These are phyloP conservation scores for Pantelozetes paolii DNA, from an alignment of 2,888 invertebrate genomes.

Conservation along the genomic window DNA sequence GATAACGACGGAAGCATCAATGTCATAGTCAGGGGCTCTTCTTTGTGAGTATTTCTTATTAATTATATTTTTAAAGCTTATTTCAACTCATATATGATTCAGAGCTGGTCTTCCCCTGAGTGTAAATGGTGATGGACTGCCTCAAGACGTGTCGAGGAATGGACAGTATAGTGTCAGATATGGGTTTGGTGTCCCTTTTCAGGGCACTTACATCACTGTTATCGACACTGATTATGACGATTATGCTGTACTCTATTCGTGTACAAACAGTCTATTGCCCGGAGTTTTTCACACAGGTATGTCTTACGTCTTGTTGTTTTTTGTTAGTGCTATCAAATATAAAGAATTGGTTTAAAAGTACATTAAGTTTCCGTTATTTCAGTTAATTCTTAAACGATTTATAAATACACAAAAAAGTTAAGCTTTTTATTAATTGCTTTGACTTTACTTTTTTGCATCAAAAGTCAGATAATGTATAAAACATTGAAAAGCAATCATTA, in stretches of 20 bases:
- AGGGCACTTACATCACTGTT: slow-evolving; percentile 42
- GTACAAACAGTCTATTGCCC: slow-evolving; percentile 44
- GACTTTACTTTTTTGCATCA: too few relatives aligned
- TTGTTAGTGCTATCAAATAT: too few relatives aligned
- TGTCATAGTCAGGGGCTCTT: slow-evolving; percentile 42
- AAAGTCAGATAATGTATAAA: too few relatives aligned
- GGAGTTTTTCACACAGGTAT: slow-evolving; percentile 45
- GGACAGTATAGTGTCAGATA: slow-evolving; percentile 44
- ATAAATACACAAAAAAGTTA: too few relatives aligned
- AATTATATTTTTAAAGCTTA: background rate
- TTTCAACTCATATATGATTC: background rate
- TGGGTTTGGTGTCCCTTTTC: slow-evolving; percentile 45
- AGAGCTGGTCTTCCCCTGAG: slow-evolving; percentile 44
- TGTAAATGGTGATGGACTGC: slow-evolving; percentile 44
- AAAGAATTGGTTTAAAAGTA: too few relatives aligned
- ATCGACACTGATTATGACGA: slow-evolving; percentile 45
- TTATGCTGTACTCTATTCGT: slow-evolving; percentile 43
- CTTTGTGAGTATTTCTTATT: slow-evolving; percentile 37
- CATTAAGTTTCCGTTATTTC: too few relatives aligned
- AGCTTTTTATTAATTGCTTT: too few relatives aligned
- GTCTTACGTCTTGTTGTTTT: too few relatives aligned
- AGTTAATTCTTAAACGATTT: too few relatives aligned
- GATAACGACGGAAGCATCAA: slow-evolving; percentile 44
- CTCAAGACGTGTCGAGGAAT: slow-evolving; percentile 41
- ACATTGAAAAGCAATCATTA: too few relatives aligned